Conservation (phyloP, 2,888 invertebrate genomes). For the Athalia rosae region DNA sequence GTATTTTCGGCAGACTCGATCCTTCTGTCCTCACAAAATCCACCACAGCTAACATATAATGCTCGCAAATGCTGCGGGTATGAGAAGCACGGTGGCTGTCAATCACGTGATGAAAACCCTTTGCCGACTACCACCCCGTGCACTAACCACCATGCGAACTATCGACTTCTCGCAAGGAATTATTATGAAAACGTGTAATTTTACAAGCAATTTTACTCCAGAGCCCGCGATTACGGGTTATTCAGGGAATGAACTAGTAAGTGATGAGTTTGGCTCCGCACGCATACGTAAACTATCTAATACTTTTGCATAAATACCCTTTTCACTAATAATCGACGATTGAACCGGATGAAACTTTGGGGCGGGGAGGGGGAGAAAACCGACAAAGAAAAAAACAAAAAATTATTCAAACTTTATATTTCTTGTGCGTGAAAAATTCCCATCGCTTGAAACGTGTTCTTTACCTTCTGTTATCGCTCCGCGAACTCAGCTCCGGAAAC, state of each 20-base stretch:
- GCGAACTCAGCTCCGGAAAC: too few relatives aligned
- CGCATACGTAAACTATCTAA: neutral
- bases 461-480: too few relatives aligned
- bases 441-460: too few relatives aligned
- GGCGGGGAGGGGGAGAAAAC: too few relatives aligned
- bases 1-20: neutral
- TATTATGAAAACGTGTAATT: constrained; percentile 17
- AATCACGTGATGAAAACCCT: constrained; percentile 34
- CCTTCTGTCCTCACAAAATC: neutral
- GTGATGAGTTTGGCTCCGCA: neutral
- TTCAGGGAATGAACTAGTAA: neutral
- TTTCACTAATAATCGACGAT: too few relatives aligned
- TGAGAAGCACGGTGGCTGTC: neutral
- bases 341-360: too few relatives aligned
- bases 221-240: neutral
- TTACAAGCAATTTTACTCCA: constrained; percentile 3
- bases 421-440: too few relatives aligned
- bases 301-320: neutral
- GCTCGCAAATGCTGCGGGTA: neutral
- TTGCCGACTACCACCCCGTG: neutral
- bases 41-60: neutral
- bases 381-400: too few relatives aligned
- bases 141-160: neutral
- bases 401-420: too few relatives aligned
- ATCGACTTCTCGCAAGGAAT: neutral